These are phyloP conservation scores for Ceyx erithaca DNA, from an alignment of 2,797 vertebrate genomes.

Conservation along the genomic window DNA sequence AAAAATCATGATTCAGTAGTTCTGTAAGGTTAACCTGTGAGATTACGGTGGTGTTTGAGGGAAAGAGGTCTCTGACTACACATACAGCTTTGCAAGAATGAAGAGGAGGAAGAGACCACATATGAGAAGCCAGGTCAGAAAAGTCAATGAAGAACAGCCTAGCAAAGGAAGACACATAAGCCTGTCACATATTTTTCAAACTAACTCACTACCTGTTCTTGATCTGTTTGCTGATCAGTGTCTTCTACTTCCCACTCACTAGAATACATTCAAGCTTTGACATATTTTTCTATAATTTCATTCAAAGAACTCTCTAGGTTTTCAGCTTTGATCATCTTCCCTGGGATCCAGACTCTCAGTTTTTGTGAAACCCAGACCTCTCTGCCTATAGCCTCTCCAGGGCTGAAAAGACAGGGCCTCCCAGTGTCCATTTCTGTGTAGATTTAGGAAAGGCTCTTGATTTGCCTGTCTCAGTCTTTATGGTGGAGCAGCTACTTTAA, in stretches of 20 bases:
- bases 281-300: not conserved
- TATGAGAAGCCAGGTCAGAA: not conserved
- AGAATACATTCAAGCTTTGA: not conserved
- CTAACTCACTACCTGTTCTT: not conserved
- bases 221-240: not conserved
- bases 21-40: not conserved
- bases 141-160: not conserved
- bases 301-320: not conserved
- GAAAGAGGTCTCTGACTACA: not conserved
- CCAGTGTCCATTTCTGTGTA: rapidly evolving
- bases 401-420: not conserved
- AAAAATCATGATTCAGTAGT: not conserved
- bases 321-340: not conserved
- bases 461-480: not conserved
- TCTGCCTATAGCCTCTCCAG: not conserved
- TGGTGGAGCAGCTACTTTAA: not conserved
- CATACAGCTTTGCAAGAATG: not conserved
- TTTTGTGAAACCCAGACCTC: not conserved
- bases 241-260: not conserved
- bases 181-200: not conserved
- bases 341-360: not conserved
- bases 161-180: not conserved
- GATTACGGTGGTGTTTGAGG: not conserved
- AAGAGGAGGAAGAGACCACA: not conserved
- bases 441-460: not conserved